These are phyloP conservation scores for Stegostoma tigrinum DNA, from an alignment of 2,113 vertebrate genomes.

Conservation along the genomic window DNA sequence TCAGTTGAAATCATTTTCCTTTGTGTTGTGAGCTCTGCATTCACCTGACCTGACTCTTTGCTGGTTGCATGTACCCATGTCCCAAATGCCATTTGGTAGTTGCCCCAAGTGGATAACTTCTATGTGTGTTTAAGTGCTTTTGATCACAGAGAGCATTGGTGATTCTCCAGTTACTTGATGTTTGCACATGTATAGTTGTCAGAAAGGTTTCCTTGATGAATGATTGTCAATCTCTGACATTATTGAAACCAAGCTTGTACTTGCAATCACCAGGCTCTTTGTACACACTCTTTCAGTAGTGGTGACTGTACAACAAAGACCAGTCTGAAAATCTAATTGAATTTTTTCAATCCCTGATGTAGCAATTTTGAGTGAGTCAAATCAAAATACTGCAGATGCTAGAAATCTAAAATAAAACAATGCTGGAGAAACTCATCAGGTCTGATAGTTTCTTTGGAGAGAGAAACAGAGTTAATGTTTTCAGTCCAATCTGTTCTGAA, in stretches of 20 bases:
- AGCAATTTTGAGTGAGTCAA: too few relatives aligned
- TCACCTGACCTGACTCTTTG: not conserved
- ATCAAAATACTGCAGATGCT: too few relatives aligned
- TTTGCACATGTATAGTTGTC: not conserved
- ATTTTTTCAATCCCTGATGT: not conserved
- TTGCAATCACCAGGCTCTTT: not conserved
- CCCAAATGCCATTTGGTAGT: not conserved
- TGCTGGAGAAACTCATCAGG: too few relatives aligned
- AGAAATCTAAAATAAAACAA: too few relatives aligned
- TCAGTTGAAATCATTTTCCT: conserved; percentile 13
- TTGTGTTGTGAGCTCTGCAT: not conserved
- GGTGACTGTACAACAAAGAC: not conserved
- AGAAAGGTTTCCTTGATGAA: not conserved
- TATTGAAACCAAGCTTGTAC: not conserved
- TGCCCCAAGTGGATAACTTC: not conserved
- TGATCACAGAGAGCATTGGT: not conserved
- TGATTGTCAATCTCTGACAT: not conserved
- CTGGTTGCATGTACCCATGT: not conserved
- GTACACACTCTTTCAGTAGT: not conserved
- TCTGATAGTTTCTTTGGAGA: too few relatives aligned
- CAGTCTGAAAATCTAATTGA: not conserved
- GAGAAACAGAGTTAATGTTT: too few relatives aligned
- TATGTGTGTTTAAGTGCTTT: not conserved
- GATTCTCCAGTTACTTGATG: not conserved
- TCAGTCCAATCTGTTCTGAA: too few relatives aligned